Conservation (phyloP, 2,113 vertebrate species). For the Microcebus tavaratra region DNA sequence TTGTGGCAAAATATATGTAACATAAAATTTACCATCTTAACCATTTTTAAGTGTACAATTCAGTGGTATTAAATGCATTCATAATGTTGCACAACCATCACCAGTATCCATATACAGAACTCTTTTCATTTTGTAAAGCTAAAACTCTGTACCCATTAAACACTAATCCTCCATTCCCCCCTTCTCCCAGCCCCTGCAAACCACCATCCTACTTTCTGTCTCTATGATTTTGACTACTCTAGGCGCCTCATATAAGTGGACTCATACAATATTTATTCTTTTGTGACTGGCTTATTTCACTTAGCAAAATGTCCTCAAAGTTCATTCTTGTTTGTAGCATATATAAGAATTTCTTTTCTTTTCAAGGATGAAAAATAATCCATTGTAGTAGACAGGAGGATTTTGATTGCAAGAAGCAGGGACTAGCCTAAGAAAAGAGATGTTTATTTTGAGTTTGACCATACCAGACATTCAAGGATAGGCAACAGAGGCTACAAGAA, state of each 20-base stretch:
- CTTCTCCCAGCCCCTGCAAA: not conserved
- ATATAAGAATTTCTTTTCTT: not conserved
- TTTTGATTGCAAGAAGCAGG: not conserved
- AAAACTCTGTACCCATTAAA: not conserved
- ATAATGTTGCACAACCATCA: not conserved
- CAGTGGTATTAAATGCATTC: not conserved
- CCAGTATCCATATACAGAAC: not conserved
- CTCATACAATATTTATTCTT: not conserved
- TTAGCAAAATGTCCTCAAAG: not conserved
- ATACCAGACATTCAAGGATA: not conserved
- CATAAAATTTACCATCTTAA: not conserved
- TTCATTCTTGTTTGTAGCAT: not conserved
- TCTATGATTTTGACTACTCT: not conserved
- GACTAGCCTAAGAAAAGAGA: conserved; percentile 1
- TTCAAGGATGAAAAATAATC: not conserved
- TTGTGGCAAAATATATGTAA: too few relatives aligned
- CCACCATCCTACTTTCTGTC: not conserved
- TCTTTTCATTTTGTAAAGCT: not conserved
- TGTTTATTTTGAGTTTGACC: conserved; percentile 9
- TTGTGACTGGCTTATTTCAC: not conserved
- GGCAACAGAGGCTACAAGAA: not conserved
- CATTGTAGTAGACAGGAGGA: not conserved
- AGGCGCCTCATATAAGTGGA: not conserved
- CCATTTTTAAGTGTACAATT: not conserved
- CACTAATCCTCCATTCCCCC: not conserved